phyloP scores from a whole-genome alignment of 2,888 invertebrate genomes.

The Agelastica alni region DNA sequence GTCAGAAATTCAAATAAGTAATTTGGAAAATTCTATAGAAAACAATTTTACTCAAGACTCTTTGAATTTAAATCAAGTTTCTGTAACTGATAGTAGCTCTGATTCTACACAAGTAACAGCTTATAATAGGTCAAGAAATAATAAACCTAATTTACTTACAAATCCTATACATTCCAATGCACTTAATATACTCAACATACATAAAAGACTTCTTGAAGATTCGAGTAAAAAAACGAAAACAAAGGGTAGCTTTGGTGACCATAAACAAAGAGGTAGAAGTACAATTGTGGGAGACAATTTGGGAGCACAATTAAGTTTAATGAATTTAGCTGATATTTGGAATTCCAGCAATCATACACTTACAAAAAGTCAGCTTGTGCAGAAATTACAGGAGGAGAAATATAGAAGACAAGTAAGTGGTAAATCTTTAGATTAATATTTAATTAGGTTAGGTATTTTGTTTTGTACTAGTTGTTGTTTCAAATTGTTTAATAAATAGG shows the following conservation, averaged over 20 bases:
- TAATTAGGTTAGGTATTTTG: too few relatives aligned
- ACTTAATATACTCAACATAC: conserved; percentile 41
- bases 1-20: background rate
- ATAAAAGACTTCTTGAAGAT: conserved; percentile 40
- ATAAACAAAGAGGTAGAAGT: conserved; percentile 30
- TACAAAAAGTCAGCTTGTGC: conserved; percentile 36
- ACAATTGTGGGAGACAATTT: conserved; percentile 23
- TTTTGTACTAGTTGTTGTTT: too few relatives aligned
- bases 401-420: conserved; percentile 73
- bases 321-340: conserved; percentile 70
- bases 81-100: conserved; percentile 41
- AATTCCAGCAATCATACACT: conserved; percentile 40
- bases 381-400: conserved; percentile 75
- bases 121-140: conserved; percentile 32
- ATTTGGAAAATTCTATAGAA: background rate
- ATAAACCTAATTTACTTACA: conserved; percentile 25
- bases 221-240: conserved; percentile 18
- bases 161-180: conserved; percentile 43
- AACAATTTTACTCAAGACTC: conserved; percentile 6
- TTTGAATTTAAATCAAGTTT: conserved; percentile 14
- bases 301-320: conserved; percentile 34
- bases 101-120: conserved; percentile 46
- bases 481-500: too few relatives aligned
- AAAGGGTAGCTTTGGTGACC: conserved; percentile 24
- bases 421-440: too few relatives aligned